Evolutionary conservation across 2,888 invertebrate species (phyloP), one percentile per base, ranked within the genome.

Genomic region (Xiphydria camelus): DNA sequence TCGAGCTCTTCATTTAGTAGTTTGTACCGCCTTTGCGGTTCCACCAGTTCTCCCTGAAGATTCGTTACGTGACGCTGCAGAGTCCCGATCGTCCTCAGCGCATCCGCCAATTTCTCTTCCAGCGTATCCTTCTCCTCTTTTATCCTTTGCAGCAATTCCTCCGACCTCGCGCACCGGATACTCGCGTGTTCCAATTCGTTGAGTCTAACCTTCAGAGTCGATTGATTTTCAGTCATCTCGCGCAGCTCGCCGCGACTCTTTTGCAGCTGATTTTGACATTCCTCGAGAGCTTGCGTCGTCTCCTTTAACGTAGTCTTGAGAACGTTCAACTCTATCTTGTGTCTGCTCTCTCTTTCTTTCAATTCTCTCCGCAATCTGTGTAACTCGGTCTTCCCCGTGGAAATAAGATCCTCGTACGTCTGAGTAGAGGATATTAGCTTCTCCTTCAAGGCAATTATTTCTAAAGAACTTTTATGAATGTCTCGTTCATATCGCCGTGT

Each of bases 21-120:
- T 23, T 66, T 61, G 29, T 68, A 65, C 4, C 64, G 60, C 41
- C 68, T 59, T 32, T 71, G 69, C 1, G 72, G 72, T 25, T 73
- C 73, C 18, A 69, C 57, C 2, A 72, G 48, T 49, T 72, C 73
- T 3, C 57, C 58, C 40, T 70, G 60, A 12, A 70, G 49, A 4
- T 51, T 49, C 1, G 57, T 49, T 3, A 68, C 38, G 41, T 70
- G 69, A 10, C 66, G 55, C 32, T 70, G 68, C 9, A 72, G 51
- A 21, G 60, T 57, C 1, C 58, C 57, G 5, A 62, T 35, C 5
- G 45, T 56, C 41, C 65, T 61, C 33, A 66, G 61, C 9, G 60
- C 47, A 22, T 66, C 59, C 4, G 42, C 51, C 4, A 63, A 55
- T 40, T 69, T 68, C 41, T 68, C 67, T 18, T 67, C 70, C 19